phyloP scores from a whole-genome alignment of 2,888 invertebrate species.

The Pollenia angustigena region DNA sequence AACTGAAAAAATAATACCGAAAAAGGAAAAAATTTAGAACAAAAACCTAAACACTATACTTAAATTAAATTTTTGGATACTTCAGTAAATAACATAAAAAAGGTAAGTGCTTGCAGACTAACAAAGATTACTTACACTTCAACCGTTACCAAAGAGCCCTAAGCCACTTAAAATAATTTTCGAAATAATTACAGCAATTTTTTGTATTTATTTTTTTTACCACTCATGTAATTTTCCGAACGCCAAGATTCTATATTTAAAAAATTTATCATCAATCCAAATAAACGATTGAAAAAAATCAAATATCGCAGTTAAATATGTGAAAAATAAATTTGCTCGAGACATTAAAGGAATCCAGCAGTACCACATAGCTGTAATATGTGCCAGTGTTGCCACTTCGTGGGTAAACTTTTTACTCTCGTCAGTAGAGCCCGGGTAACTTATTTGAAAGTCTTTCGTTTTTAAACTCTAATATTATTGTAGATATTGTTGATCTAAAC shows the following conservation, averaged over 20 bases:
- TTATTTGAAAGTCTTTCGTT: no score
- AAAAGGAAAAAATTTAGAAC: background rate
- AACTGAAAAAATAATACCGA: slow-evolving; percentile 6
- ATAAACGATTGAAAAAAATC: slow-evolving; percentile 44
- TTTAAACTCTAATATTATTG: no score
- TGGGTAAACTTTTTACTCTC: no score
- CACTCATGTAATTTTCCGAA: background rate
- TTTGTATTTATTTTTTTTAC: background rate
- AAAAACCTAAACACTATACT: background rate
- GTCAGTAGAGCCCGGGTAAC: no score
- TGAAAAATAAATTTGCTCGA: background rate
- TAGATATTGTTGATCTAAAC: no score
- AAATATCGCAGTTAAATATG: slow-evolving; percentile 6
- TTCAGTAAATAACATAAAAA: background rate
- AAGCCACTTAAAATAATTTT: slow-evolving; percentile 6
- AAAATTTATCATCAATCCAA: background rate
- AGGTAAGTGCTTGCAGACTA: slow-evolving; percentile 28
- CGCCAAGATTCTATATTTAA: background rate
- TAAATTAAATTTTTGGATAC: slow-evolving; percentile 27
- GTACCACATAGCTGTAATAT: background rate
- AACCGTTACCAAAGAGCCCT: background rate
- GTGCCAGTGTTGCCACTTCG: no score
- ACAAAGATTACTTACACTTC: background rate
- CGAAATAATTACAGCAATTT: background rate
- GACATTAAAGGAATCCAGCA: background rate